Percentiles rank a stretch among this genome's conserved stretches.
Conservation (phyloP, 2,888 invertebrate species). For the Neoscelio sp. region DNA sequence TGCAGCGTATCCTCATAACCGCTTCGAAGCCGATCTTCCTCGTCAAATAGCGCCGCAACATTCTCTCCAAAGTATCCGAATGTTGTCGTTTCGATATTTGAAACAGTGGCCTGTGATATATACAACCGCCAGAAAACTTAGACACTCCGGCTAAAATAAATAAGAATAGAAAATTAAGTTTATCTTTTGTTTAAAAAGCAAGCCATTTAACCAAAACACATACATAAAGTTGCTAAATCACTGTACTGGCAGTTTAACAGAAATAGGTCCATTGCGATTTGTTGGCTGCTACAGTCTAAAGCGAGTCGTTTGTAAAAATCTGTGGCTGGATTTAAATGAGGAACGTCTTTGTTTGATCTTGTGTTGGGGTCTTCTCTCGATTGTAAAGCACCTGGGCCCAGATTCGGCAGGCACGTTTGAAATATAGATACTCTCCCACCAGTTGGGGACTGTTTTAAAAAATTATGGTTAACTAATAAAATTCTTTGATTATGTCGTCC, state of each 20-base stretch:
- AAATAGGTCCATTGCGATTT: constrained; percentile 98
- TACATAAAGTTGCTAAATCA: constrained; percentile 96
- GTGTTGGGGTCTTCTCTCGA: constrained; percentile 93
- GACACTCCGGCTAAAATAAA: constrained; percentile 90
- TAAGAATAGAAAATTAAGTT: neutral
- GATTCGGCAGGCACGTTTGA: constrained; percentile 93
- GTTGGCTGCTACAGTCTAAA: constrained; percentile 97
- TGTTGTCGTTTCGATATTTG: constrained; percentile 88
- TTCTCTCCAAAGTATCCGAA: constrained; percentile 89
- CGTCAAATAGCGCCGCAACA: constrained; percentile 94
- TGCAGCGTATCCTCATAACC: constrained; percentile 98
- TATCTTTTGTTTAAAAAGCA: constrained; percentile 7
- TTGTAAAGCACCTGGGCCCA: constrained; percentile 94
- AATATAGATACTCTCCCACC: constrained; percentile 98
- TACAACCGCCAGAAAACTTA: constrained; percentile 96
- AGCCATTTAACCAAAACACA: too few relatives aligned
- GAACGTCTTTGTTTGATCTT: constrained; percentile 91
- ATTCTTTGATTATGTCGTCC: too few relatives aligned
- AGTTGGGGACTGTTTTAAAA: constrained; percentile 88
- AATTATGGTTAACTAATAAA: too few relatives aligned
- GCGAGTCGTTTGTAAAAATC: constrained; percentile 99
- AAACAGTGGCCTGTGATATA: constrained; percentile 96
- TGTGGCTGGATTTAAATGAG: constrained; percentile 96
- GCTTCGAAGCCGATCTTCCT: constrained; percentile 99
- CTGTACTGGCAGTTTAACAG: constrained; percentile 96